Evolutionary conservation across 2,113 vertebrate genomes (phyloP), one percentile per base, ranked within the genome.

Genomic region (Romanogobio albipinnatus): DNA sequence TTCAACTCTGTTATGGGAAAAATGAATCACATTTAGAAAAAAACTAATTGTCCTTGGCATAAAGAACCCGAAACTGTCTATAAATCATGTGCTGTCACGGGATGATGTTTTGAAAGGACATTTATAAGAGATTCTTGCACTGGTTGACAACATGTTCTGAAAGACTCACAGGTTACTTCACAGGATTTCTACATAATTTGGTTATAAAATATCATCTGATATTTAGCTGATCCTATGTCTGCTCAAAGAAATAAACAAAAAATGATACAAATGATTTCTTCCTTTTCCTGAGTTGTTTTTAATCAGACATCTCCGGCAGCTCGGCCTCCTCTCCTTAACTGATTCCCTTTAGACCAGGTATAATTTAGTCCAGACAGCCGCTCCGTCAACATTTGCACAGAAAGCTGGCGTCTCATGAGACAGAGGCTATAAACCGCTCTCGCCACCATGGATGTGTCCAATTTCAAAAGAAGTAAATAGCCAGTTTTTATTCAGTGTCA

Each of bases 341-440:
- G 22, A 36, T 58, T 29, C 75, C 29, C 53, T 61, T 78, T 59
- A n/a, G 47, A 82, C 81, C 59, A 87, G 59, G 36, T 49, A 24
- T 88, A 70, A 85, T 85, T 62, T 22, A 59, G 36, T 47, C 83
- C 85, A 87, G 87, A 39, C 76, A 79, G 58, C 14, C 39, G 13
- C 11, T 58, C 75, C 13, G 75, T 58, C 17, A 58, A 84, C 11
- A 61, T 22, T 3, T 5, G 10, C 2, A 9, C 82, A 83, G 43
- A 29, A 24, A 66, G 26, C 59, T 8, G 24, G 58, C 53, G 3
- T 74, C 53, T 43, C 13, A 26, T 75, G 70, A 75, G 26, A 36
- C 53, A 22, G 22, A 64, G n/a, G 74, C 8, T 29, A 24, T 61
- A 43, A 86, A 39, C 11, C 19, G n/a, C 26, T 59, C 53, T 66